These are phyloP conservation scores for Furcula furcula DNA, from an alignment of 2,888 invertebrate species.

Conservation along the genomic window DNA sequence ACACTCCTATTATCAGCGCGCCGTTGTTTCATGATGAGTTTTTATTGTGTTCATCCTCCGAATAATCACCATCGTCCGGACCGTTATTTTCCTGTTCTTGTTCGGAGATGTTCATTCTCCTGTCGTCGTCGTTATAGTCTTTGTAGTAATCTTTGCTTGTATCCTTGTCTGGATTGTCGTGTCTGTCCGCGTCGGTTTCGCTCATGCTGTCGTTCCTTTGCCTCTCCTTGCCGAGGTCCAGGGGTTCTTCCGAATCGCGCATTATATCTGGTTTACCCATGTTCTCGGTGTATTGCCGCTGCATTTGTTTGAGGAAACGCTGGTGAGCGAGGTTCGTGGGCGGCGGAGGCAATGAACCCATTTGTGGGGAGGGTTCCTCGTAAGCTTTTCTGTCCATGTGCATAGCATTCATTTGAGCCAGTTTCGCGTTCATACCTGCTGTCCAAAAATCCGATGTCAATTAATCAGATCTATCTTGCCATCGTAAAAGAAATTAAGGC, in stretches of 20 bases:
- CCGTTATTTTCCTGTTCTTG: conserved; percentile 60
- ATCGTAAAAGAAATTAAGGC: too few relatives aligned
- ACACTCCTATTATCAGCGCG: conserved; percentile 27
- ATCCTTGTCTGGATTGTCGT: conserved; percentile 80
- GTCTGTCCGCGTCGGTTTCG: conserved; percentile 69
- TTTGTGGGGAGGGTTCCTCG: conserved; percentile 82
- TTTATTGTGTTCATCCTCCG: conserved; percentile 71
- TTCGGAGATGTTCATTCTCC: conserved; percentile 49
- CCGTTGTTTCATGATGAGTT: conserved; percentile 65
- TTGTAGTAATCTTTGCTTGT: conserved; percentile 57
- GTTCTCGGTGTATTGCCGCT: conserved; percentile 81
- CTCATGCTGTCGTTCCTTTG: conserved; percentile 61
- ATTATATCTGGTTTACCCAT: conserved; percentile 81
- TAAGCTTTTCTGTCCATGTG: conserved; percentile 75
- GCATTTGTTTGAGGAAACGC: conserved; percentile 84
- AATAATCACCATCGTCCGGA: conserved; percentile 70
- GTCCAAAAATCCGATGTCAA: neutral
- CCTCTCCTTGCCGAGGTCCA: conserved; percentile 80
- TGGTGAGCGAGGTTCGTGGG: conserved; percentile 80
- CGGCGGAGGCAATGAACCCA: conserved; percentile 79
- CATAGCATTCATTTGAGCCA: conserved; percentile 88
- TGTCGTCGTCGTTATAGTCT: conserved; percentile 56
- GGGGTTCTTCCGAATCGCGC: conserved; percentile 76
- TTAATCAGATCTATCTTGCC: too few relatives aligned
- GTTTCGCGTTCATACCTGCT: conserved; percentile 88